These are phyloP conservation scores for Dendrocincla fuliginosa DNA, from an alignment of 2,797 vertebrate genomes.

Conservation along the genomic window DNA sequence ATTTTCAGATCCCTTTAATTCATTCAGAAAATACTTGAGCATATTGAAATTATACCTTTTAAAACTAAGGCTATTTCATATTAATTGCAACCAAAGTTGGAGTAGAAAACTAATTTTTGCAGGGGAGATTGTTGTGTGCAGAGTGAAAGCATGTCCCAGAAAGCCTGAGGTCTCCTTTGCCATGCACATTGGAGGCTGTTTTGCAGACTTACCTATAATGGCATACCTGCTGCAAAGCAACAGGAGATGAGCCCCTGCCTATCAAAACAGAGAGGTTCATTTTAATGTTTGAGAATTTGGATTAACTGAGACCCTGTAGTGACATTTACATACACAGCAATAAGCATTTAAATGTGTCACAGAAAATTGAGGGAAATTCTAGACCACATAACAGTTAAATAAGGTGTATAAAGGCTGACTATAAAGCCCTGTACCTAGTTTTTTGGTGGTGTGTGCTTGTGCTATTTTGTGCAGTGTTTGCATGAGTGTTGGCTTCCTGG, in stretches of 20 bases:
- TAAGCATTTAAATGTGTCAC: neutral
- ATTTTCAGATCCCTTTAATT: neutral
- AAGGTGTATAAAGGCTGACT: neutral
- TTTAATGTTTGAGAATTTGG: neutral
- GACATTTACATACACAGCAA: neutral
- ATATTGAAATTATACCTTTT: neutral
- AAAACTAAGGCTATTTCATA: neutral
- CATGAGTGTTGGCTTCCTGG: neutral
- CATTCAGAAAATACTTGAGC: neutral
- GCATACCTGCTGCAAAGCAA: neutral
- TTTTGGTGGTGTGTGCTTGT: neutral
- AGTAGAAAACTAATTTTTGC: neutral
- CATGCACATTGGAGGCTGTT: neutral
- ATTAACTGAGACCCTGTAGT: neutral
- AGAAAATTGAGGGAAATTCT: neutral
- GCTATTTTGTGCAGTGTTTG: accelerated
- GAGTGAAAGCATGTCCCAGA: neutral
- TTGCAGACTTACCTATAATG: neutral
- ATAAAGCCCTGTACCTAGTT: neutral
- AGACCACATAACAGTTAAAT: accelerated
- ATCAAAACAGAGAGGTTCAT: neutral
- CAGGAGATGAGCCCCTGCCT: neutral
- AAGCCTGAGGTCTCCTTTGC: neutral
- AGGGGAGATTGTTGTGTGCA: neutral
- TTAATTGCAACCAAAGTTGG: neutral